Base-by-base conservation (phyloP, 2,888 invertebrate genomes). In the Notocelia uddmanniana region DNA sequence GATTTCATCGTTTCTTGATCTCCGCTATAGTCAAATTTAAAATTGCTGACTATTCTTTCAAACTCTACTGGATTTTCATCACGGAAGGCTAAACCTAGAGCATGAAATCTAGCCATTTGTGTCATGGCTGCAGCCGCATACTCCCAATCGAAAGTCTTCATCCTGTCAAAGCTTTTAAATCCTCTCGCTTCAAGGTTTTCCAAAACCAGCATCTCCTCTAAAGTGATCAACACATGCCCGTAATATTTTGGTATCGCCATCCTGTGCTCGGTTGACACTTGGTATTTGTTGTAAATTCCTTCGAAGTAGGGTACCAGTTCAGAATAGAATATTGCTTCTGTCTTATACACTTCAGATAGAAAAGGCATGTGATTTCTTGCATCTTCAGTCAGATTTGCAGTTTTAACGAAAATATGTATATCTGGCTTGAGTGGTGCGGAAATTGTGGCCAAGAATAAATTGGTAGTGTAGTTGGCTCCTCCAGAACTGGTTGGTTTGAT, bases 141-240 rank as follows among this genome's bases (percentile, higher is more conserved):
- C 15, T 55, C 55, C 55, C 55, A 55, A 55, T 55, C 15, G 26
- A 55, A 55, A 15, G 55, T 55, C 15, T 55, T 55, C 55, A 55
- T 55, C n/a, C 55, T 55, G 15, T 55, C 55, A 26, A 55, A 55
- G 31, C 15, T 55, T 2, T 55, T 15, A 13, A 23, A 55, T 0
- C 55, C 55, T 23, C 15, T 55, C 2, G n/a, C 23, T 55, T 26
- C 55, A 1, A 55, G 26, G n/a, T 55, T 55, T 15, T 55, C 55
- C 21, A 55, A 26, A 0, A 55, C n/a, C 55, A 55, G 13, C 6
- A 18, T 26, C 8, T 55, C 55, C 15, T 55, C 55, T 3, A 55
- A 15, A 11, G 3, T 10, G 13, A 15, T 55, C 23, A 13, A 26
- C 15, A 15, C 55, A 23, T 55, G 55, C 1, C 55, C 55, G 26